phyloP scores from a whole-genome alignment of 2,888 invertebrate species.

The Lacanobia wlatinum region DNA sequence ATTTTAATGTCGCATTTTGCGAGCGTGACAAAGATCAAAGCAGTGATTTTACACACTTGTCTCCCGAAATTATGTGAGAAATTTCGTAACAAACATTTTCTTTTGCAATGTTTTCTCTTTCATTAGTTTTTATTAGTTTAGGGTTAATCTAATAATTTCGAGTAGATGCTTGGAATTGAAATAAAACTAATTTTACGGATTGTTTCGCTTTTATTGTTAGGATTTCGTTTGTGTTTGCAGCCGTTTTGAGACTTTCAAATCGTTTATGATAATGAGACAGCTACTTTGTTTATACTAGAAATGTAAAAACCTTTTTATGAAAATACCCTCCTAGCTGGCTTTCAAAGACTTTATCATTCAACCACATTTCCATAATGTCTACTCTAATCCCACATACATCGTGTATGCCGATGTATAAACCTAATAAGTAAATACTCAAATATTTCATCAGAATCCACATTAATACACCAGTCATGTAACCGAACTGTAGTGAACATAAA shows the following conservation, averaged over 20 bases:
- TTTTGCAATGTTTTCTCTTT: constrained; percentile 58
- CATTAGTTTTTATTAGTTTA: constrained; percentile 63
- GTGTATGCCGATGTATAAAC: background rate
- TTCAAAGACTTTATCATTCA: background rate
- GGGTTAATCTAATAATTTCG: constrained; percentile 52
- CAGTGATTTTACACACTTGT: constrained; percentile 69
- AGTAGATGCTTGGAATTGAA: constrained; percentile 47
- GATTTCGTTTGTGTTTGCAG: constrained; percentile 41
- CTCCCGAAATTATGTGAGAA: constrained; percentile 68
- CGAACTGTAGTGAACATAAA: constrained; percentile 14
- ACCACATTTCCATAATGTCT: background rate
- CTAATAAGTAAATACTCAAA: background rate
- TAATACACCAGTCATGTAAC: constrained; percentile 10
- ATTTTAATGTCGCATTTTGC: constrained; percentile 68
- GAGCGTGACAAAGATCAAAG: constrained; percentile 67
- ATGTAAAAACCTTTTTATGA: background rate
- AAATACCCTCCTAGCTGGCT: background rate
- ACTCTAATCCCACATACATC: background rate
- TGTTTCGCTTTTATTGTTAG: constrained; percentile 46
- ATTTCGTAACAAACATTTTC: constrained; percentile 62
- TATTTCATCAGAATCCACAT: constrained; percentile 14
- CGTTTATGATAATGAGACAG: constrained; percentile 29
- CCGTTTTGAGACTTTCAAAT: constrained; percentile 24
- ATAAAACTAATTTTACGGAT: constrained; percentile 60
- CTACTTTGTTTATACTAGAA: constrained; percentile 10